Evolutionary conservation across 2,888 invertebrate genomes (phyloP), one percentile per base, ranked within the genome.

Genomic region (Terebella lapidaria): DNA sequence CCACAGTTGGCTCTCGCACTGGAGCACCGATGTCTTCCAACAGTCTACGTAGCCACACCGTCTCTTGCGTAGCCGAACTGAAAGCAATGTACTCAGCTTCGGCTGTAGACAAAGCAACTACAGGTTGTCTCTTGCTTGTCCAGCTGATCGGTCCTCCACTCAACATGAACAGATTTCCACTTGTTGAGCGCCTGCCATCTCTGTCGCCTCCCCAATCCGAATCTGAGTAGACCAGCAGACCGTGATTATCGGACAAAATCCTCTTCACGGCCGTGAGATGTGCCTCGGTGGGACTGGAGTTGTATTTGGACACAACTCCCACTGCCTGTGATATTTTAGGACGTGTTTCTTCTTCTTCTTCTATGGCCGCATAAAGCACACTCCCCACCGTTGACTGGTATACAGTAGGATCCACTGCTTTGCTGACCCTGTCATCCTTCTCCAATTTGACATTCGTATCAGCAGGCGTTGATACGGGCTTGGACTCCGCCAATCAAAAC

Each of bases 11-110:
- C 2, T 26, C 10, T 2, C 30, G n/a, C 47, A 22, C 29, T 24
- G 47, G 26, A 26, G 42, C 25, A 4, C 54, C 47, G 20, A 64
- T 27, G 53, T 66, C 62, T 20, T 20, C 51, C 27, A 57, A 18
- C 18, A 68, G 59, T 51, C 64, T 60, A 10, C 53, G 22, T 47
- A 64, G 25, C 65, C 65, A 68, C 25, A 63, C 54, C 20, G 60
- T 62, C 55, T 68, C 68, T 58, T 68, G 54, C 3, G 60, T 49
- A 29, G 64, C 63, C 15, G 42, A 46, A 45, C 62, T 49, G 1
- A 76, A 58, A 2, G 77, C 74, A 1, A 76, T 60, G 60, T 74
- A 75, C 63, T 79, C 74, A 0, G 77, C 71, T 65, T 77, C 77
- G 3, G 75, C 76, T 0, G 73, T 72, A 5, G 75, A 75, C 0